Evolutionary conservation across 2,797 vertebrate species (phyloP).

Genomic region (Sebastes ruberrimus): DNA sequence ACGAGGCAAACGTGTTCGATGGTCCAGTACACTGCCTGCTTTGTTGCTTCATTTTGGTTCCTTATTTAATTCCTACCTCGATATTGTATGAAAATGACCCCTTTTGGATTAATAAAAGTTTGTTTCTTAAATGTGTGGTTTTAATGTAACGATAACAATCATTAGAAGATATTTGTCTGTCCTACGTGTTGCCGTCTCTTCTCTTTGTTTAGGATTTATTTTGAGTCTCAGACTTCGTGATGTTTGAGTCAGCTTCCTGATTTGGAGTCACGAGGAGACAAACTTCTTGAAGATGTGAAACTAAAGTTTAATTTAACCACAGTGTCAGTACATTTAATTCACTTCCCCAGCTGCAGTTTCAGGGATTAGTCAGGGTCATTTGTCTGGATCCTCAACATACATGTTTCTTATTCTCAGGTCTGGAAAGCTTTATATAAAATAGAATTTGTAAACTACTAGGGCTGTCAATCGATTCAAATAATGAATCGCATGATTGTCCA

Average conservation of each 20-base stretch:
- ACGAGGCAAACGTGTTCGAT: constrained; percentile 29
- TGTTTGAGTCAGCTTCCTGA: too few species aligned
- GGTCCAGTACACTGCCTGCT: constrained; percentile 65
- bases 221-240: background rate
- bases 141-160: background rate
- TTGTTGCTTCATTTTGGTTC: constrained; percentile 46
- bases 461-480: too few species aligned
- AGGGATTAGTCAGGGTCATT: background rate
- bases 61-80: constrained; percentile 60
- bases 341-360: background rate
- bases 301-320: background rate
- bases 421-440: background rate
- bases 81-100: constrained; percentile 44
- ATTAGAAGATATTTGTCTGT: background rate
- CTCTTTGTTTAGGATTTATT: background rate
- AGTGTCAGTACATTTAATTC: background rate
- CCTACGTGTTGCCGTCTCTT: fast-evolving
- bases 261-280: background rate
- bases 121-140: constrained; percentile 40
- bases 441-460: background rate
- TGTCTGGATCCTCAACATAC: background rate
- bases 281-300: background rate
- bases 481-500: too few species aligned
- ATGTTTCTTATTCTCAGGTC: background rate
- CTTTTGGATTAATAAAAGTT: constrained; percentile 69